Evolutionary conservation across 2,888 invertebrate genomes (phyloP).

Genomic region (Drosophila testacea): DNA sequence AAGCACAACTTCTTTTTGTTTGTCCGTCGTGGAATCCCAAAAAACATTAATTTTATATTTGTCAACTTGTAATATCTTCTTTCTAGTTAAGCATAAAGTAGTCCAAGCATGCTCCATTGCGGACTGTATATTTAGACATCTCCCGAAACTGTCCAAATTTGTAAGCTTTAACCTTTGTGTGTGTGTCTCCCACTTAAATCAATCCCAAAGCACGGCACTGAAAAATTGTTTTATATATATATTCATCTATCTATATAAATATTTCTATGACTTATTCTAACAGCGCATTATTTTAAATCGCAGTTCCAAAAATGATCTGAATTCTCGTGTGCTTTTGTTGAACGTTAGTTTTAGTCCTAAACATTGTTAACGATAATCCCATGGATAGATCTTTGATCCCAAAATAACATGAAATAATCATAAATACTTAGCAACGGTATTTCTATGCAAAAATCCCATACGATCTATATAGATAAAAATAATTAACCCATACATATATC

Average conservation of each 20-base stretch:
- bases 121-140: background rate
- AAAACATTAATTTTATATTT: constrained; percentile 32
- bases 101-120: background rate
- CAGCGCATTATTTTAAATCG: constrained; percentile 34
- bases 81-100: background rate
- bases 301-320: constrained; percentile 42
- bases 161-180: constrained; percentile 17
- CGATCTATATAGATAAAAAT: constrained; percentile 44
- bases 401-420: constrained; percentile 34
- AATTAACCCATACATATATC: constrained; percentile 23
- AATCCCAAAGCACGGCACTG: constrained; percentile 50
- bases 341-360: constrained; percentile 55
- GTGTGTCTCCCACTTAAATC: constrained; percentile 26
- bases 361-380: constrained; percentile 59
- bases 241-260: constrained; percentile 2
- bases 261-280: constrained; percentile 27
- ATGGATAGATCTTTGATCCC: constrained; percentile 37
- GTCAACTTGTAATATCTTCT: constrained; percentile 16
- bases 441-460: constrained; percentile 53
- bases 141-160: constrained; percentile 1
- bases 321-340: constrained; percentile 64
- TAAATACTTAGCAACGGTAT: constrained; percentile 45
- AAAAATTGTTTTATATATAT: constrained; percentile 44
- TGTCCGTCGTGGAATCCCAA: constrained; percentile 52
- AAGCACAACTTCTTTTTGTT: constrained; percentile 57